A percentile compares a stretch with the other conserved stretches of the same genome.
These are phyloP conservation scores for Aporrectodea caliginosa DNA, from an alignment of 1,140 invertebrate genomes.

Conservation along the genomic window DNA sequence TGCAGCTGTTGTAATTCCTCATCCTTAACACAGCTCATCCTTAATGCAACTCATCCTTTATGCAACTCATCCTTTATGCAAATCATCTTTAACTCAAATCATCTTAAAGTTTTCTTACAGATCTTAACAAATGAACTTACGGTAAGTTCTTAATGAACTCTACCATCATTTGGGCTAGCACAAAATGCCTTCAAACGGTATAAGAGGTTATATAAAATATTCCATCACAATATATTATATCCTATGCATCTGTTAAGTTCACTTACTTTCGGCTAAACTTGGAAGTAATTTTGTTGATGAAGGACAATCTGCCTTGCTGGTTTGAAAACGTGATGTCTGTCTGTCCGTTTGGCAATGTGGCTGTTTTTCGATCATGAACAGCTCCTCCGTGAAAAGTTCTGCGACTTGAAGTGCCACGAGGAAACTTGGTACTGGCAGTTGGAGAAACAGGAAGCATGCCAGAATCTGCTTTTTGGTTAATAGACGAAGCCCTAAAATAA, in stretches of 20 bases:
- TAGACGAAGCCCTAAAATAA: not conserved
- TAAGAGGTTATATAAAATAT: too few relatives aligned
- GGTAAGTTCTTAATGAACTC: too few relatives aligned
- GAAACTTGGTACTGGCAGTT: conserved; percentile 63
- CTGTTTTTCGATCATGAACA: conserved; percentile 61
- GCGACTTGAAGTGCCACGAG: conserved; percentile 83
- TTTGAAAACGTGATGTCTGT: conserved; percentile 56
- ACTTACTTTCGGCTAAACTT: conserved; percentile 90
- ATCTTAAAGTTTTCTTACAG: too few relatives aligned
- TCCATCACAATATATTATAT: too few relatives aligned
- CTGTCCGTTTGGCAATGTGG: not conserved
- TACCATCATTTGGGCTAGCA: too few relatives aligned
- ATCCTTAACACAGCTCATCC: too few relatives aligned
- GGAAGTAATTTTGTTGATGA: conserved; percentile 96
- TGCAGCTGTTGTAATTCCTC: too few relatives aligned
- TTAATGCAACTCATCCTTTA: too few relatives aligned
- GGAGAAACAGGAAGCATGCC: conserved; percentile 6
- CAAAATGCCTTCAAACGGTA: too few relatives aligned
- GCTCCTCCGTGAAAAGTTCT: conserved; percentile 94
- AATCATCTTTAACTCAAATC: too few relatives aligned
- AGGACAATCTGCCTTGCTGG: conserved; percentile 67
- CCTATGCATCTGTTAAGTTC: not conserved
- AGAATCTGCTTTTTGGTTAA: not conserved
- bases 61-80: too few relatives aligned
- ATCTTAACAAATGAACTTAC: too few relatives aligned